These are phyloP conservation scores for Rhabdomys dilectus DNA, from an alignment of 2,113 vertebrate genomes.

Conservation along the genomic window DNA sequence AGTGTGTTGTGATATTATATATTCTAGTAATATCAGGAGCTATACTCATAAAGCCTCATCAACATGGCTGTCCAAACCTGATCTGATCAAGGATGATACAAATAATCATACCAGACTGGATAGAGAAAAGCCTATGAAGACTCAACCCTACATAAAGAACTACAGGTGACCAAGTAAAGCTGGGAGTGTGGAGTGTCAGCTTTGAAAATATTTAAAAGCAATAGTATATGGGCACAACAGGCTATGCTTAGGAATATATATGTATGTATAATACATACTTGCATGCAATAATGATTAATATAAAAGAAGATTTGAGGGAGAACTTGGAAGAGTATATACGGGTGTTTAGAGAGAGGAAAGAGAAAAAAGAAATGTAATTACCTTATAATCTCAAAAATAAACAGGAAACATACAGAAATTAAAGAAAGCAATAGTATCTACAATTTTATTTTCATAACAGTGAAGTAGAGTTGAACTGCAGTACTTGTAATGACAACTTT, in stretches of 20 bases:
- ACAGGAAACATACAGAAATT: background rate
- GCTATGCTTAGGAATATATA: background rate
- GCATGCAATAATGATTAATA: background rate
- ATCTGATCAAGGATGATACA: background rate
- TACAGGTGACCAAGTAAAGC: background rate
- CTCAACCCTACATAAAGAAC: background rate
- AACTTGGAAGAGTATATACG: no score
- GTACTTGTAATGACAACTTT: background rate
- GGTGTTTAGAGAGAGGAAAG: background rate
- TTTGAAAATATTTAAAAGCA: background rate
- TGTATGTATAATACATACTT: background rate
- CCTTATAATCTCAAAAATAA: background rate
- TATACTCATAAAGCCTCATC: background rate
- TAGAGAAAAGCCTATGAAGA: background rate
- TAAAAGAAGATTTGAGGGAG: background rate
- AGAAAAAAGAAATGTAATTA: background rate
- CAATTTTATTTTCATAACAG: background rate
- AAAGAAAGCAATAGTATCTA: background rate
- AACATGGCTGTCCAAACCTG: background rate
- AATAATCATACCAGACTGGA: background rate
- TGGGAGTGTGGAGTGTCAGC: background rate
- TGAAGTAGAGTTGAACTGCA: background rate
- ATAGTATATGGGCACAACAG: background rate
- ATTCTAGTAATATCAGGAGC: background rate
- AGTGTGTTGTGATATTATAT: background rate